Conservation (phyloP, 2,888 invertebrate species). For the Luperina nickerlii region DNA sequence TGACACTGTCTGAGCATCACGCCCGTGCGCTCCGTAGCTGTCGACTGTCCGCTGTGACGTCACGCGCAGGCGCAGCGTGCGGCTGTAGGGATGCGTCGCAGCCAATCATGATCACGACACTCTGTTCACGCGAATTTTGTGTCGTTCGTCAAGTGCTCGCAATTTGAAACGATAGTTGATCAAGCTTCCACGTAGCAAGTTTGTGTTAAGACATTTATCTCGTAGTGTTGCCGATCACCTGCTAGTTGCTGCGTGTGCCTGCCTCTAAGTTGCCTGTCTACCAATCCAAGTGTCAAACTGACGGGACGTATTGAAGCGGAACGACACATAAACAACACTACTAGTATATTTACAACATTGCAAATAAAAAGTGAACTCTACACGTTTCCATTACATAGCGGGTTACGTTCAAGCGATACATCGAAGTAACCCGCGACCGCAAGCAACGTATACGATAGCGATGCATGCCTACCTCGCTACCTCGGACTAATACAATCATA, state of each 20-base stretch:
- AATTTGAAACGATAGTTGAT: background rate
- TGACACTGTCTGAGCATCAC: background rate
- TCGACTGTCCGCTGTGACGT: conserved; percentile 1
- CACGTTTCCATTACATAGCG: conserved; percentile 66
- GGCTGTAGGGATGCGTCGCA: background rate
- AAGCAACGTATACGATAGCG: conserved; percentile 77
- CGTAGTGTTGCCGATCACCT: background rate
- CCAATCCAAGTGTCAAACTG: conserved; percentile 1
- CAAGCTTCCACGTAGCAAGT: background rate
- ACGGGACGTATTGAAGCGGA: conserved; percentile 22
- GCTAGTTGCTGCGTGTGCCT: background rate
- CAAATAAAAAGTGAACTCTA: conserved; percentile 70
- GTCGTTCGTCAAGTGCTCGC: background rate
- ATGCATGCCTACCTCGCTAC: conserved; percentile 69
- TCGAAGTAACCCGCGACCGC: conserved; percentile 60
- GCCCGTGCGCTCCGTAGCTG: conserved; percentile 11
- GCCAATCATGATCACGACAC: conserved; percentile 2
- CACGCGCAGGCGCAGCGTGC: background rate
- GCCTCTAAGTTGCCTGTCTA: conserved; percentile 8
- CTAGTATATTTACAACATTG: conserved; percentile 60
- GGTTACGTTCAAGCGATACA: conserved; percentile 66
- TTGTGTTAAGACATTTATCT: background rate
- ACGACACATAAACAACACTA: conserved; percentile 44
- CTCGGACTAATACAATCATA: conserved; percentile 48
- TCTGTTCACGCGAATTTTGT: background rate